phyloP scores from a whole-genome alignment of 1,140 invertebrate species.

The Andricus grossulariae region DNA sequence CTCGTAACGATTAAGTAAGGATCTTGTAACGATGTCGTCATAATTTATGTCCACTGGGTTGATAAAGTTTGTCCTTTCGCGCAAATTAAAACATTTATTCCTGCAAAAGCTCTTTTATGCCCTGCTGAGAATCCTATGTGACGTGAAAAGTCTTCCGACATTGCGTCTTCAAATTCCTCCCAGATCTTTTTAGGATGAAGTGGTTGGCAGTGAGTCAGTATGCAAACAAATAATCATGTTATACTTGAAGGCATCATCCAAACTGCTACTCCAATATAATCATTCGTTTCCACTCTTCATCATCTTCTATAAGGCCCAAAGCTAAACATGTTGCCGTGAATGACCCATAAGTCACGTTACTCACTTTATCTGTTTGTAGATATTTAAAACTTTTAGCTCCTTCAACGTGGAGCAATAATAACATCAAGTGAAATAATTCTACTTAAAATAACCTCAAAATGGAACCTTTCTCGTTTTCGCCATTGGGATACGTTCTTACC shows the following conservation, averaged over 20 bases:
- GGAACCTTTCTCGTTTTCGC: no score
- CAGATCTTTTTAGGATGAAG: conserved; percentile 38
- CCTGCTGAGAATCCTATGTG: neutral
- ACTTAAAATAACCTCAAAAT: no score
- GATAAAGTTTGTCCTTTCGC: neutral
- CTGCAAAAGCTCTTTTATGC: conserved; percentile 21
- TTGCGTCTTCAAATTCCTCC: conserved; percentile 40
- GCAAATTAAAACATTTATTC: conserved; percentile 28
- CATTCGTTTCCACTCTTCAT: conserved; percentile 61
- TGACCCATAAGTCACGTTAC: conserved; percentile 52
- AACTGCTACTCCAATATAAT: conserved; percentile 53
- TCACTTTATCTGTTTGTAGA: conserved; percentile 62
- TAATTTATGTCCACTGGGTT: no score
- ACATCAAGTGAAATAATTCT: no score
- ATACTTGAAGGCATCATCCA: conserved; percentile 40
- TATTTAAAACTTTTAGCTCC: conserved; percentile 61
- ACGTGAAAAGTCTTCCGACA: conserved; percentile 38
- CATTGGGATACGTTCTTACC: no score
- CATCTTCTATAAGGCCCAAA: no score
- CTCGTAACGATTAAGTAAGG: no score
- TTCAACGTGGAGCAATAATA: conserved; percentile 59
- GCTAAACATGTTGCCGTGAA: conserved; percentile 60
- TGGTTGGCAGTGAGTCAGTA: conserved; percentile 45
- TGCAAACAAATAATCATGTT: conserved; percentile 36
- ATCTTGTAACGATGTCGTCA: no score